A percentile compares a stretch with the other conserved stretches of the same genome.
phyloP scores from a whole-genome alignment of 2,888 invertebrate genomes.

The Platynereis dumerilii region DNA sequence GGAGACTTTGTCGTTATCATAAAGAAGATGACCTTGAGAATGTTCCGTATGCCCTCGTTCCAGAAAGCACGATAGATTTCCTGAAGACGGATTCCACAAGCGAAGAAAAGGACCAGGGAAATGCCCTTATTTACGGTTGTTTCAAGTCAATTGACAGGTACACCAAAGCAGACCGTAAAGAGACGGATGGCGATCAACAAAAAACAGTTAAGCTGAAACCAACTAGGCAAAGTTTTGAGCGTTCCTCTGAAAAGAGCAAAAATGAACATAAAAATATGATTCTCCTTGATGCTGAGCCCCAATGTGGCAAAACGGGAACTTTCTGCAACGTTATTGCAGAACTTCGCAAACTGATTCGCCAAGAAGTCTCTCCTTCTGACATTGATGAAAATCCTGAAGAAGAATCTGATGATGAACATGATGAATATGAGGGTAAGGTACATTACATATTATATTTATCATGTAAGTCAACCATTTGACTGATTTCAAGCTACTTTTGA shows the following conservation, averaged over 20 bases:
- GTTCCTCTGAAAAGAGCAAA: not conserved
- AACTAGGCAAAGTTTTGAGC: not conserved
- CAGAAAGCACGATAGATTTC: too few relatives aligned
- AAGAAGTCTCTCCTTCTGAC: too few relatives aligned
- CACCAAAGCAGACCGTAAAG: too few relatives aligned
- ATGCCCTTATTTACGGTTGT: too few relatives aligned
- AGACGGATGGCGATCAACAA: too few relatives aligned
- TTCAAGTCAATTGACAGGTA: too few relatives aligned
- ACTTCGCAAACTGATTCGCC: conserved; percentile 1
- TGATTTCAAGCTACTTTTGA: too few relatives aligned
- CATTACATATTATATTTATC: too few relatives aligned
- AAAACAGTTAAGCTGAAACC: too few relatives aligned
- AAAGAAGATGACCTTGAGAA: not conserved
- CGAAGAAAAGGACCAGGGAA: too few relatives aligned
- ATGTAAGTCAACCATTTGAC: too few relatives aligned
- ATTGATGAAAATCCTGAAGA: not conserved
- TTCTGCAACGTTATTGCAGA: not conserved
- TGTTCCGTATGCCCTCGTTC: conserved; percentile 22
- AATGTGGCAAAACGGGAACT: conserved; percentile 7
- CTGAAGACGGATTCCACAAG: too few relatives aligned
- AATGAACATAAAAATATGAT: not conserved
- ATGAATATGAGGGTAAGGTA: not conserved
- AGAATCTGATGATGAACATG: not conserved
- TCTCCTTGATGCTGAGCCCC: conserved; percentile 1
- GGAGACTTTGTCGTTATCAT: conserved; percentile 24